A percentile compares a stretch with the other conserved stretches of the same genome.
These are phyloP conservation scores for Huso huso DNA, from an alignment of 2,797 vertebrate genomes.

Conservation along the genomic window DNA sequence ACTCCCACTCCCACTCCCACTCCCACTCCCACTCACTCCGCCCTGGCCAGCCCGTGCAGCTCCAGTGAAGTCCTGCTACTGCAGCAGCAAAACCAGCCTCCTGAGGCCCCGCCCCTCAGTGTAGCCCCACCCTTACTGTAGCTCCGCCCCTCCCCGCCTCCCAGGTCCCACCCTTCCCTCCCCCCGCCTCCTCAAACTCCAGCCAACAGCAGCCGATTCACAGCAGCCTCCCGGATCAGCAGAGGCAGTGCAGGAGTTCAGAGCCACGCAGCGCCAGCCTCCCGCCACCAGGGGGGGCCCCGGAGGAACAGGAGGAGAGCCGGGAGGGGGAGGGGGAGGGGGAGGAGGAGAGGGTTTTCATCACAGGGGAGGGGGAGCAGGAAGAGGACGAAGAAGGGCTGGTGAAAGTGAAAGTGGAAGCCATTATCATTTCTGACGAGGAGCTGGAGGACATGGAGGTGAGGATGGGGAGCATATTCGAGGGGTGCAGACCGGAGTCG, in stretches of 20 bases:
- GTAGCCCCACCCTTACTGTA: conserved; percentile 39
- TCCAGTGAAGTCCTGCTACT: conserved; percentile 59
- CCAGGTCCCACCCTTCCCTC: conserved; percentile 38
- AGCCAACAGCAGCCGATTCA: conserved; percentile 19
- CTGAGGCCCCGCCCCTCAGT: no score
- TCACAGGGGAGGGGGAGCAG: conserved; percentile 9
- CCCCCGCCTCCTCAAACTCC: conserved; percentile 29
- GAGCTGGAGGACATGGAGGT: conserved; percentile 63
- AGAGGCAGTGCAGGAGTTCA: conserved; percentile 16
- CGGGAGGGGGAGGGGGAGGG: neutral
- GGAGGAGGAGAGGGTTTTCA: neutral
- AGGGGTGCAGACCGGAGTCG: neutral
- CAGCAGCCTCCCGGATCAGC: conserved; percentile 20
- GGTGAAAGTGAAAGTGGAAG: conserved; percentile 77
- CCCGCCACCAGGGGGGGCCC: conserved; percentile 1
- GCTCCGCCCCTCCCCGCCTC: conserved; percentile 42
- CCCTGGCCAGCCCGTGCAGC: conserved; percentile 78
- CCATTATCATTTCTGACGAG: conserved; percentile 87
- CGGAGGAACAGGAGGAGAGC: neutral
- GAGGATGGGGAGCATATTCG: conserved; percentile 19
- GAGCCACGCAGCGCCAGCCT: conserved; percentile 18
- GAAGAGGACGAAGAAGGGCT: conserved; percentile 21
- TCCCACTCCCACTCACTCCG: conserved; percentile 30
- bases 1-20: conserved; percentile 19
- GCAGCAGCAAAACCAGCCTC: neutral